Evolutionary conservation across 2,113 vertebrate genomes (phyloP), one percentile per base, ranked within the genome.

Genomic region (Mionectes macconnelli): DNA sequence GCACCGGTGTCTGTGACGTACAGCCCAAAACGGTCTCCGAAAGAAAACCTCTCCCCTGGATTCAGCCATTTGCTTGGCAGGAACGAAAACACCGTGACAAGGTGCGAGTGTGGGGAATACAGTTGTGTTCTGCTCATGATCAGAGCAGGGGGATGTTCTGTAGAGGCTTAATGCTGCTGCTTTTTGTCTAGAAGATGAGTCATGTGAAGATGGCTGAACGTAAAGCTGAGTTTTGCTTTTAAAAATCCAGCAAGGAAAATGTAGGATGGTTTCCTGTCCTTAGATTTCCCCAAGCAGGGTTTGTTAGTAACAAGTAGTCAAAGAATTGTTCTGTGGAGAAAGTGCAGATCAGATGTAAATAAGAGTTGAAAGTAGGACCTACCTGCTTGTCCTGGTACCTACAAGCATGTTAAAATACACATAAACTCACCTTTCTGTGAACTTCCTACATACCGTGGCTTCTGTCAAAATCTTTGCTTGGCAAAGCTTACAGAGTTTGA

Each of bases 1-100:
- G 97, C 94, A 42, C 99, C 99, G 2, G 91, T 98, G 79, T 98
- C 98, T 20, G 98, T 98, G 47, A 99, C 98, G 37, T 99, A 98
- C 93, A 99, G 99, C 90, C 99, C 99, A 4, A 99, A 99, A 97
- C 98, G 99, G 74, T 99, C 98, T 91, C 99, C 99, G 4, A 98
- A 98, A n/a, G 99, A 99, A 94, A 99, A 99, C 92, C 97, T 98
- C 88, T 99, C 99, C 87, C 99, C 99, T 19, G 99, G 99, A 20
- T 99, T 99, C 55, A 99, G 98, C 94, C 98, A 98, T 87, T 96
- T 98, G 53, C 96, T 99, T 91, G 98, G 98, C 47, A 97, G 96
- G 96, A 98, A 98, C 30, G 98, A 99, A 84, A 98, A 98, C 96
- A 97, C 96, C 64, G 90, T 97, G 67, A 98, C 97, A 50, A 98